Percentiles rank a stretch among this genome's conserved stretches.
These are phyloP conservation scores for Alviniconcha strummeri DNA, from an alignment of 2,888 invertebrate species.

Conservation along the genomic window DNA sequence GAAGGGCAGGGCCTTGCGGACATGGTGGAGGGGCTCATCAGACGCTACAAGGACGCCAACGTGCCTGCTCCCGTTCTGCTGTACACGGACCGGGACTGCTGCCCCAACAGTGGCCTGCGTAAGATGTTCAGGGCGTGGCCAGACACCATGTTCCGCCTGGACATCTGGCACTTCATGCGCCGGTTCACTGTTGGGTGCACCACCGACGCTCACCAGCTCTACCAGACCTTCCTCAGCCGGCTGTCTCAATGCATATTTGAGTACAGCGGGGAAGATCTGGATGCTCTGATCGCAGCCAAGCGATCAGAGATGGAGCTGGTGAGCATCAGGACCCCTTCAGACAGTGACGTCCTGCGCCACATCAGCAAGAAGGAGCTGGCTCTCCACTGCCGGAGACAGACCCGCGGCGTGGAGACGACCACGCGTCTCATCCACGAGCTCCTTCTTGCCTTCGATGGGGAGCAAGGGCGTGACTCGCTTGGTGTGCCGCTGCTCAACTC, in stretches of 20 bases:
- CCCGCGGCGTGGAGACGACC: constrained; percentile 44
- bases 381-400: constrained; percentile 44
- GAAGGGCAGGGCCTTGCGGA: constrained; percentile 40
- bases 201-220: constrained; percentile 48
- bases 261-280: constrained; percentile 46
- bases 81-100: constrained; percentile 51
- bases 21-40: constrained; percentile 47
- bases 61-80: constrained; percentile 42
- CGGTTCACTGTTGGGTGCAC: constrained; percentile 38
- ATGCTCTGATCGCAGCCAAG: constrained; percentile 46
- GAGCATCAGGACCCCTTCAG: constrained; percentile 35
- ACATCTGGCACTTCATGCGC: constrained; percentile 53
- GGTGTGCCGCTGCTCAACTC: too few relatives aligned
- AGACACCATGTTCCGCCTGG: constrained; percentile 39
- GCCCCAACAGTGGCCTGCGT: constrained; percentile 27
- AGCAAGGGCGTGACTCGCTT: too few relatives aligned
- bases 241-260: constrained; percentile 45
- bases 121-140: constrained; percentile 31
- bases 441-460: neutral
- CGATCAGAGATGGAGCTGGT: constrained; percentile 37
- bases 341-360: constrained; percentile 38
- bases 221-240: constrained; percentile 46
- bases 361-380: constrained; percentile 42
- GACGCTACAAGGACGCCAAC: constrained; percentile 39
- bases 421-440: constrained; percentile 27